A percentile compares a stretch with the other conserved stretches of the same genome.
Conservation (phyloP, 1,140 invertebrate genomes). For the Conus ventricosus region DNA sequence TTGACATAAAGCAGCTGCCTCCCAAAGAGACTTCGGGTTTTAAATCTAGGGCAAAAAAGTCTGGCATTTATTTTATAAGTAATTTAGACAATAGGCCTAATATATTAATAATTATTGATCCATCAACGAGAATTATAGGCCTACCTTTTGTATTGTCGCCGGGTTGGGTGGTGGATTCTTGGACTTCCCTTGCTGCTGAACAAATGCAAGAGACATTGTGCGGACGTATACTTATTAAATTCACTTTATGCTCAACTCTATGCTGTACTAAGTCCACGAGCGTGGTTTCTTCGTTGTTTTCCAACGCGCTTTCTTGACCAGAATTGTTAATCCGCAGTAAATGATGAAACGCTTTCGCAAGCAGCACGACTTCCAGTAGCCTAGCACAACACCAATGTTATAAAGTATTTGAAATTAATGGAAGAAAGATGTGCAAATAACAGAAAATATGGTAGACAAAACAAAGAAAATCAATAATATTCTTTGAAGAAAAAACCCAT, state of each 20-base stretch:
- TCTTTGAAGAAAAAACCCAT: neutral
- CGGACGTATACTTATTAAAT: neutral
- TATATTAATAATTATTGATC: too few relatives aligned
- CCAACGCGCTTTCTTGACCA: constrained; percentile 22
- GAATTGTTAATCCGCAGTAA: neutral
- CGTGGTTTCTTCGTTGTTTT: neutral
- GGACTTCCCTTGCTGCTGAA: constrained; percentile 62
- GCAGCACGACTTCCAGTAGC: neutral
- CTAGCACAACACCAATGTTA: neutral
- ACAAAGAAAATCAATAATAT: neutral
- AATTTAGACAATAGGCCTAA: too few relatives aligned
- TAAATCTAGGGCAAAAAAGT: too few relatives aligned
- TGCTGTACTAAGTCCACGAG: too few relatives aligned
- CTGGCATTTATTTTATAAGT: too few relatives aligned
- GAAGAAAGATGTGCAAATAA: neutral
- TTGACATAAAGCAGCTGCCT: too few relatives aligned
- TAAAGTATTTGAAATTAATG: neutral
- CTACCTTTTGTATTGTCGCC: constrained; percentile 71
- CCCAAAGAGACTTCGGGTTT: too few relatives aligned
- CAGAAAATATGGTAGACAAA: neutral
- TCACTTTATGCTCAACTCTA: neutral
- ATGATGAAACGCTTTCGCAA: neutral
- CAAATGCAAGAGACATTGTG: constrained; percentile 68
- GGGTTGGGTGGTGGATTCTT: constrained; percentile 67
- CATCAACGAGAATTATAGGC: neutral